These are phyloP conservation scores for Solenodon paradoxus DNA, from an alignment of 2,113 vertebrate genomes.

Conservation along the genomic window DNA sequence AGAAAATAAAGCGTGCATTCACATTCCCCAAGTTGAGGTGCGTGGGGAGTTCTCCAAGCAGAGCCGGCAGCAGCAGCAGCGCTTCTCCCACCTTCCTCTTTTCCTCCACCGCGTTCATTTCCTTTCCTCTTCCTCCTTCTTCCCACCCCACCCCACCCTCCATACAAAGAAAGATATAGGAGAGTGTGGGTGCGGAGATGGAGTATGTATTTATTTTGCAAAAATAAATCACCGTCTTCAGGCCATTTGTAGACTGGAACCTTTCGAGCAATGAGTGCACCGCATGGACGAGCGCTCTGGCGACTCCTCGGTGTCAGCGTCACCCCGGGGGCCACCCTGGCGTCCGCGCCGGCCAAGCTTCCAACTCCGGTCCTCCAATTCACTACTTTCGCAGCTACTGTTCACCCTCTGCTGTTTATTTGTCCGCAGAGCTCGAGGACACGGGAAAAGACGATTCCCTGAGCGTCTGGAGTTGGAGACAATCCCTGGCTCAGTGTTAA, in stretches of 20 bases:
- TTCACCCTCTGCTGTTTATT: slow-evolving; percentile 80
- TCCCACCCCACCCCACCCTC: background rate
- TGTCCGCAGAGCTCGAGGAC: slow-evolving; percentile 80
- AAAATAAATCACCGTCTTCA: slow-evolving; percentile 70
- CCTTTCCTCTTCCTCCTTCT: background rate
- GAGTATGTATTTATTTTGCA: slow-evolving; percentile 72
- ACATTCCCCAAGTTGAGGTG: slow-evolving; percentile 81
- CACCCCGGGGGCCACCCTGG: slow-evolving; percentile 55
- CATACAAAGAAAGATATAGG: slow-evolving; percentile 35
- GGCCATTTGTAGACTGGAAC: slow-evolving; percentile 61
- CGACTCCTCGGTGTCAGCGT: slow-evolving; percentile 56
- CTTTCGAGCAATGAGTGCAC: slow-evolving; percentile 62
- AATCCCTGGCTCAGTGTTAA: slow-evolving; percentile 45
- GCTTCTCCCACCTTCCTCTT: slow-evolving; percentile 49
- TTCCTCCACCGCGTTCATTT: background rate
- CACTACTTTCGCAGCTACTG: slow-evolving; percentile 42
- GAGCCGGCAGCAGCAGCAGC: slow-evolving; percentile 39
- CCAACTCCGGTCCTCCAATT: slow-evolving; percentile 24
- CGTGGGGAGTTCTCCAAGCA: background rate
- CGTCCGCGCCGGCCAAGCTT: background rate
- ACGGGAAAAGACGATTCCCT: slow-evolving; percentile 60
- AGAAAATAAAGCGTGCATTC: slow-evolving; percentile 84
- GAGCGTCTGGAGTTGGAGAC: slow-evolving; percentile 59
- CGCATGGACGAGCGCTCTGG: slow-evolving; percentile 64
- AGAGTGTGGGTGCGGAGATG: slow-evolving; percentile 58